phyloP scores from a whole-genome alignment of 2,888 invertebrate genomes.

The Caprella mutica region DNA sequence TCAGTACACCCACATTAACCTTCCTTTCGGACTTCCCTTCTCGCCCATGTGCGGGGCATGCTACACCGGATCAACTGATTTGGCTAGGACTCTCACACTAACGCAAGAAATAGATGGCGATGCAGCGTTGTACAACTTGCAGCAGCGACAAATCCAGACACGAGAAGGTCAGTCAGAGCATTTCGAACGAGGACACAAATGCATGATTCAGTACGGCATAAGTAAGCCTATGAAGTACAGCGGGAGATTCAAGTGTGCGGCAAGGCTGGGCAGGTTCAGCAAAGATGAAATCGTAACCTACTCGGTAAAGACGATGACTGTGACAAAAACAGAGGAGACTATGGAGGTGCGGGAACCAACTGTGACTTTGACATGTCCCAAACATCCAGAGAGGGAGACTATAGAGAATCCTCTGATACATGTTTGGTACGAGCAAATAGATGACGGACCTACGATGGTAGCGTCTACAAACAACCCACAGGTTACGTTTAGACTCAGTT shows the following conservation, averaged over 20 bases:
- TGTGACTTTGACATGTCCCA: constrained; percentile 8
- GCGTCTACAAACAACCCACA: constrained; percentile 4
- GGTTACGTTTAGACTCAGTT: constrained; percentile 4
- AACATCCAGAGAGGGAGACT: background rate
- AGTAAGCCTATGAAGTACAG: constrained; percentile 14
- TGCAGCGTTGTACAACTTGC: too few relatives aligned
- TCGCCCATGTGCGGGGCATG: constrained; percentile 17
- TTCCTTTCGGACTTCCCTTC: constrained; percentile 14
- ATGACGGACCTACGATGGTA: background rate
- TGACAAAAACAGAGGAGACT: background rate
- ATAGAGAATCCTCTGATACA: constrained; percentile 11
- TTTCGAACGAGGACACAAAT: background rate
- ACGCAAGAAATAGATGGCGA: too few relatives aligned
- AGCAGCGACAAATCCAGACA: background rate
- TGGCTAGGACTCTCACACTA: too few relatives aligned
- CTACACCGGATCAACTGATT: too few relatives aligned
- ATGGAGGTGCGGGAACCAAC: background rate
- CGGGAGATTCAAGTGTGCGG: constrained; percentile 11
- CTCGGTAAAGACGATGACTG: background rate
- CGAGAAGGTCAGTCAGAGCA: background rate
- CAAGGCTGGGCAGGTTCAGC: constrained; percentile 3
- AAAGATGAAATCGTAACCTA: constrained; percentile 6
- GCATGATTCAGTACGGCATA: constrained; percentile 12
- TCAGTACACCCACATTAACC: background rate
- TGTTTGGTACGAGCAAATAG: constrained; percentile 18